phyloP scores from a whole-genome alignment of 2,113 vertebrate species.

The Cyphomyrus plagiostoma region DNA sequence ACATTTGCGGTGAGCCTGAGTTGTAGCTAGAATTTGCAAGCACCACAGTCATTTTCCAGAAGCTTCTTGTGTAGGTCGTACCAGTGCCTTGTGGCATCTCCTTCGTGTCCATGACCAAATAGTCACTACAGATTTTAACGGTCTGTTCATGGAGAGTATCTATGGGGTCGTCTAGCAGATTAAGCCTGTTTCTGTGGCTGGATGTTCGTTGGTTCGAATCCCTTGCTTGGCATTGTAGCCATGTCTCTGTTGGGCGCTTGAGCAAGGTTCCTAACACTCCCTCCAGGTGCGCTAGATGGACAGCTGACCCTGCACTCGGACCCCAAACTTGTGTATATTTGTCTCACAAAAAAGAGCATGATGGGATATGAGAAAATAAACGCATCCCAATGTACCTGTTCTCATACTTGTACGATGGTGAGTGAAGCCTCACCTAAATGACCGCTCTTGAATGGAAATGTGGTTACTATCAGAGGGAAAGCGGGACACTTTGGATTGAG shows the following conservation, averaged over 20 bases:
- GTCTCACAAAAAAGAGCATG: not conserved
- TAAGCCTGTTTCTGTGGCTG: not conserved
- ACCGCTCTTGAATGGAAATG: not conserved
- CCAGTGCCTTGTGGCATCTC: not conserved
- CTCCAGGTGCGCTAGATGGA: not conserved
- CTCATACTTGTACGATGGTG: not conserved
- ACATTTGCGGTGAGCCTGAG: not conserved
- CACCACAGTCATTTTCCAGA: not conserved
- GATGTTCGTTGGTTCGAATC: not conserved
- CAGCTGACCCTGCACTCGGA: not conserved
- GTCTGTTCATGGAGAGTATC: not conserved
- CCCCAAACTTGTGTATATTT: not conserved
- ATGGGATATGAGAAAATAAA: not conserved
- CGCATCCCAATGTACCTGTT: not conserved
- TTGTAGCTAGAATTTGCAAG: not conserved
- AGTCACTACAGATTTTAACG: not conserved
- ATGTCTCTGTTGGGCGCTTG: not conserved
- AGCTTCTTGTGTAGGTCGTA: not conserved
- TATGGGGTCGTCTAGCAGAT: not conserved
- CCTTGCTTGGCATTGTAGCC: not conserved
- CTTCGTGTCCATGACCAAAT: not conserved
- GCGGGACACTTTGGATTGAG: not conserved
- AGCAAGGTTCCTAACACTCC: not conserved
- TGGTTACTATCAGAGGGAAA: not conserved
- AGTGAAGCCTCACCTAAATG: not conserved